Evolutionary conservation across 2,888 invertebrate genomes (phyloP).

Genomic region (Nephrocerus scutellatus): DNA sequence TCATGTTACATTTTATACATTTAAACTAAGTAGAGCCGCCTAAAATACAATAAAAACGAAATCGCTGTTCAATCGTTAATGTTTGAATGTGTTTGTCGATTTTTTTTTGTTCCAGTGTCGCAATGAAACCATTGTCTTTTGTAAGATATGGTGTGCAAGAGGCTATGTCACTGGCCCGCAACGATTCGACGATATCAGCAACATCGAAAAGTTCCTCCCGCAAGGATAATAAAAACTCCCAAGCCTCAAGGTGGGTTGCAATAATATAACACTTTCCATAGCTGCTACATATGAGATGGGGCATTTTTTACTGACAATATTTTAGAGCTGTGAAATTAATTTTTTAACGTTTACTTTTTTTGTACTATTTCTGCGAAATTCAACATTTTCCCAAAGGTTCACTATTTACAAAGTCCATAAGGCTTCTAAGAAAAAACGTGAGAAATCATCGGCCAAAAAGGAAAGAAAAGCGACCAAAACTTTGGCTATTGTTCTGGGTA

Average conservation of each 20-base stretch:
- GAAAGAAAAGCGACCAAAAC: constrained; percentile 99
- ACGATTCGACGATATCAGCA: constrained; percentile 56
- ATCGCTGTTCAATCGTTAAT: too few relatives aligned
- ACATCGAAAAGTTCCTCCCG: constrained; percentile 48
- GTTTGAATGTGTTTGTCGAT: constrained; percentile 5
- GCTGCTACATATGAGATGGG: constrained; percentile 3
- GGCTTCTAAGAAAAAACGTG: constrained; percentile 88
- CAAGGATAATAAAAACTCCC: constrained; percentile 49
- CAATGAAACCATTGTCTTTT: constrained; percentile 57
- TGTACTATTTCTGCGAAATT: constrained; percentile 1
- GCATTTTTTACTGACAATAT: constrained; percentile 6
- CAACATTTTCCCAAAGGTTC: too few relatives aligned
- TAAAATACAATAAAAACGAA: too few relatives aligned
- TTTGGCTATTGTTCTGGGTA: constrained; percentile 95
- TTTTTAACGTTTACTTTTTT: constrained; percentile 4
- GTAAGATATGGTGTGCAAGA: constrained; percentile 47
- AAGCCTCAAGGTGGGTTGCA: constrained; percentile 46
- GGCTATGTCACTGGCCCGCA: constrained; percentile 47
- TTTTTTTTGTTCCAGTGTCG: constrained; percentile 42
- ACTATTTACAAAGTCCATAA: constrained; percentile 92
- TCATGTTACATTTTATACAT: too few relatives aligned
- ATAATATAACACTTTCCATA: constrained; percentile 3
- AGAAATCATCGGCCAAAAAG: constrained; percentile 87
- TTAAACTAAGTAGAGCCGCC: too few relatives aligned
- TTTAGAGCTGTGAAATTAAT: constrained; percentile 2